phyloP scores from a whole-genome alignment of 2,113 vertebrate species.

The Aegithalos caudatus region DNA sequence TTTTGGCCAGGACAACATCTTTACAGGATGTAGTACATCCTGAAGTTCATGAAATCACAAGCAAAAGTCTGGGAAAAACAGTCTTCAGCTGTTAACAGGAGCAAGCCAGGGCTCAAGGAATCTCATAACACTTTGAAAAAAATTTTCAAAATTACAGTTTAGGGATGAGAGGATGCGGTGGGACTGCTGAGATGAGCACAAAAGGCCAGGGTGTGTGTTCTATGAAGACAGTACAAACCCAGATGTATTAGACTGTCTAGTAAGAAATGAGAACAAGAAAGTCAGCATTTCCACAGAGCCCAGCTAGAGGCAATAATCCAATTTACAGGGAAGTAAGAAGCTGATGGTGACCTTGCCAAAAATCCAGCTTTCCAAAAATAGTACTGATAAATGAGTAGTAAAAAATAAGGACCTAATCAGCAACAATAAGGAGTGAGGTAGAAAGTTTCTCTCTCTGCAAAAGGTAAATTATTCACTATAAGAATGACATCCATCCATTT shows the following conservation, averaged over 20 bases:
- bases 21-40: background rate
- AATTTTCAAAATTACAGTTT: background rate
- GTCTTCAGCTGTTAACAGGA: background rate
- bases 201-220: background rate
- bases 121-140: background rate
- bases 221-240: background rate
- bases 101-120: background rate
- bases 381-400: background rate
- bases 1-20: background rate
- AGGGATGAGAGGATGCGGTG: background rate
- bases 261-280: background rate
- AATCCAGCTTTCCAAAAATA: conserved; percentile 8
- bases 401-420: conserved; percentile 26
- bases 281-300: background rate
- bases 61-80: background rate
- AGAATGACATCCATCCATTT: background rate
- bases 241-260: background rate
- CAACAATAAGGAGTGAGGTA: background rate
- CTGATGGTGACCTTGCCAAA: conserved; percentile 15
- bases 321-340: background rate
- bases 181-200: background rate
- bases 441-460: background rate
- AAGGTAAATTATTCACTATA: background rate
- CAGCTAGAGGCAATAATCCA: conserved; percentile 32
- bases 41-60: background rate